Base-by-base conservation (phyloP, 2,888 invertebrate species). In the Cyaniris semiargus region DNA sequence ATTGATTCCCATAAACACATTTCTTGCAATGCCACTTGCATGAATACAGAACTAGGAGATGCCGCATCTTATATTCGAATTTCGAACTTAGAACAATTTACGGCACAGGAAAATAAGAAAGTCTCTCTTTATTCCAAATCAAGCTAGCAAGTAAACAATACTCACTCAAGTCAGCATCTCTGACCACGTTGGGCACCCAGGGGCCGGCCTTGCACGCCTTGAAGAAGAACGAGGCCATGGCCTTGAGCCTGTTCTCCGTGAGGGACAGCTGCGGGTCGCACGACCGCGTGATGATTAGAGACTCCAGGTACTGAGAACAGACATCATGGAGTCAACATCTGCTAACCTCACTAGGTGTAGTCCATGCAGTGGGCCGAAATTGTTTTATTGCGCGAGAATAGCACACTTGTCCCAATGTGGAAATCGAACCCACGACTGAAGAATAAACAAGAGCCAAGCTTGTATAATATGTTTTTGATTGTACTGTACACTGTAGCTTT, bases 121-220 rank as follows among this genome's bases (percentile, higher is more conserved):
- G 10, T 44, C 10, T 10, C 44, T 44, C 2, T 44, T 34, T 34
- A 44, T 44, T 44, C 44, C 38, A 38, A 38, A 38, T 6, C 8
- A 38, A 38, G 38, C 23, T 21, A 60, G 21, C 10, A 10, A 1
- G n/a, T 23, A 21, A 21, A 60, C 10, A 23, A 66, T 78, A 93
- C 95, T 95, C 86, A 97, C 97, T 98, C 0, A 98, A 89, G 82
- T 95, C 87, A 3, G 88, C 87, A 83, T 97, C 97, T 44, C 96
- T 91, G 0, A 86, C 82, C 0, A 90, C 87, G 85, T 97, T 96
- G 0, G 95, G 94, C 0, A 97, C 95, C 98, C 98, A 98, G 0
- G 96, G 95, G 0, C 98, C 98, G 0, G 98, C 97, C 81, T 97
- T 97, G 87, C 98, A 99, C 38, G 97, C 97, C 23, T 95, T 92